Evolutionary conservation across 2,113 vertebrate species (phyloP).

Genomic region (Passer domesticus): DNA sequence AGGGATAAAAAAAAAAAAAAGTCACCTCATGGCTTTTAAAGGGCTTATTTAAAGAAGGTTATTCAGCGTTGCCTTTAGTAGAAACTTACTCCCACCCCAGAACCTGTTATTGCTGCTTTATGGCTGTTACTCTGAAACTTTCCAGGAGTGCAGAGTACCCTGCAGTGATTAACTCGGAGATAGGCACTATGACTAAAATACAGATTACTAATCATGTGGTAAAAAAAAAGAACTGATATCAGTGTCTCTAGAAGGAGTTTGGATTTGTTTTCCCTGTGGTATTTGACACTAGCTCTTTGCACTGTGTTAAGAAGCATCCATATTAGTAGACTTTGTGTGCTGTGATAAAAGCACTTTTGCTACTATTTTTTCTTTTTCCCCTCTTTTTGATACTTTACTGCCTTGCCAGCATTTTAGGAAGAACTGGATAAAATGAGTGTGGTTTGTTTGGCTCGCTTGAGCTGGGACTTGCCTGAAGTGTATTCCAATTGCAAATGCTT

Average conservation of each 20-base stretch:
- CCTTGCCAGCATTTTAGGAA: neutral
- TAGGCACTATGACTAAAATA: neutral
- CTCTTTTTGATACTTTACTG: neutral
- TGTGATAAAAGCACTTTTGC: neutral
- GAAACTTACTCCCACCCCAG: neutral
- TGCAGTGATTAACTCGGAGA: neutral
- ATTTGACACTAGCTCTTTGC: neutral
- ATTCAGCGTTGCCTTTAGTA: neutral
- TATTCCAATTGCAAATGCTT: neutral
- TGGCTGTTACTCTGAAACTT: neutral
- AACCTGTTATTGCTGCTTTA: neutral
- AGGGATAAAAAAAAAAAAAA: neutral
- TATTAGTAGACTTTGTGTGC: neutral
- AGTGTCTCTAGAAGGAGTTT: neutral
- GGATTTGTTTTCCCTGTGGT: neutral
- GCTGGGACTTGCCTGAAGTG: neutral
- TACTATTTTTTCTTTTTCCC: neutral
- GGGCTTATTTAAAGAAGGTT: neutral
- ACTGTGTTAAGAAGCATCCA: neutral
- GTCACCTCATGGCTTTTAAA: neutral
- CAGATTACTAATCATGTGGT: neutral
- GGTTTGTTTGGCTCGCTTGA: neutral
- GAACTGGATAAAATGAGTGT: neutral
- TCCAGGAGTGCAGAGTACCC: neutral
- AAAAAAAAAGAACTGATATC: fast-evolving